Evolutionary conservation across 2,113 vertebrate species (phyloP), one percentile per base, ranked within the genome.

Genomic region (Myrmecophaga tridactyla): DNA sequence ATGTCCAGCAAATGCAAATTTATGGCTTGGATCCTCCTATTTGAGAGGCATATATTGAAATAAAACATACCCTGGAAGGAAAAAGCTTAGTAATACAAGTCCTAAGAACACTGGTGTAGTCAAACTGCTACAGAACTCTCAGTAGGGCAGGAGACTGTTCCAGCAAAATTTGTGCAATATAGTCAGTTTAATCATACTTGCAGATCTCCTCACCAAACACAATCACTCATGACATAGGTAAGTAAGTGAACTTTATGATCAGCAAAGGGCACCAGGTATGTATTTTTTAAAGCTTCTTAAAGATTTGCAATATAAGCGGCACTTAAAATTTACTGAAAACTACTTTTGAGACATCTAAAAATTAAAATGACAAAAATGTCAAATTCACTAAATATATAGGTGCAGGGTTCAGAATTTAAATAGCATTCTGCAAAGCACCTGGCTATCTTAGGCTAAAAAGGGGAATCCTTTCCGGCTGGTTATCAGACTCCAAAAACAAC

Each of bases 21-120:
- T 95, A 95, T 94, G 94, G 96, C 95, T 95, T 86, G 43, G 90
- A 48, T 96, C 87, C 87, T 94, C 87, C 1, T 25, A 21, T 69
- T 29, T 65, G 78, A 88, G 89, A 93, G 41, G 85, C 9, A 58
- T 43, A 62, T 84, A 34, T 0, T 82, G 70, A 96, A 92, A 85
- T 39, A 80, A 23, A 84, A 75, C 73, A 70, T 34, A 58, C 34
- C 58, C 14, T 23, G 7, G 21, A 39, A 51, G 21, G n/a, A 43
- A 53, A 83, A 69, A 48, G 43, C 15, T 63, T 81, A 56, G 13
- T 58, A 65, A 75, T 34, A 48, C 20, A 39, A 41, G 34, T 67
- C 27, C 76, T 58, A 51, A 62, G 75, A 96, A 84, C 27, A 90
- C 56, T 34, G 23, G 41, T 84, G 46, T 12, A 41, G 77, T 41